These are phyloP conservation scores for Oscheius myriophilus DNA, from an alignment of 2,888 invertebrate species.

Conservation along the genomic window DNA sequence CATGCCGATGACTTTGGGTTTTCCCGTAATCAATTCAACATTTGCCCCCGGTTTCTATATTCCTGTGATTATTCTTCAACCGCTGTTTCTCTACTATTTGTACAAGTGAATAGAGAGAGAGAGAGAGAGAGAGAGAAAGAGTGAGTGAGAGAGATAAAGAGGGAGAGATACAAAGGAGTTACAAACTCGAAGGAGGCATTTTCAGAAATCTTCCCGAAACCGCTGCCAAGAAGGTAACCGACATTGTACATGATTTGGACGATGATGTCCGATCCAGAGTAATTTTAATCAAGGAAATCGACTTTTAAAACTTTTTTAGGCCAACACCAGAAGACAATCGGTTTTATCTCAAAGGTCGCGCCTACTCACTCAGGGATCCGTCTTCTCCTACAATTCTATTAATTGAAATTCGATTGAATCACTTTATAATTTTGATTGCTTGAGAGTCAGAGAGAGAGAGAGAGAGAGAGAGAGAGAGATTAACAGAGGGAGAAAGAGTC, in stretches of 20 bases:
- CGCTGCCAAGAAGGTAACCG: constrained; percentile 36
- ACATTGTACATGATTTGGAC: constrained; percentile 45
- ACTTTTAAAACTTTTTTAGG: neutral
- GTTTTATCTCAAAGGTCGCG: constrained; percentile 1
- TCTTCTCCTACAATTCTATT: neutral
- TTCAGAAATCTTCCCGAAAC: constrained; percentile 49
- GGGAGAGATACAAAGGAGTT: too few relatives aligned
- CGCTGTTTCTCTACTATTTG: constrained; percentile 23
- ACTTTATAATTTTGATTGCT: too few relatives aligned
- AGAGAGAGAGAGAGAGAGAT: too few relatives aligned
- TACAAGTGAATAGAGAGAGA: constrained; percentile 7
- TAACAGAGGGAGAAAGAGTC: too few relatives aligned
- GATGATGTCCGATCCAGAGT: constrained; percentile 46
- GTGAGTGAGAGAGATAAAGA: neutral
- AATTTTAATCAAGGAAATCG: neutral
- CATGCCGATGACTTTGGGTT: constrained; percentile 32
- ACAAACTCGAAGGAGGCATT: too few relatives aligned
- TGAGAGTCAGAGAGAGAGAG: too few relatives aligned
- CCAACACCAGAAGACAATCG: constrained; percentile 13
- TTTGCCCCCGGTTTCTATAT: constrained; percentile 42
- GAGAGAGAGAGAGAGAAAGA: too few relatives aligned
- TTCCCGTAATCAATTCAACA: constrained; percentile 38
- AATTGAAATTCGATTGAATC: too few relatives aligned
- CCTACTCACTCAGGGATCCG: neutral
- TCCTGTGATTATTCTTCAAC: constrained; percentile 30